These are phyloP conservation scores for Amiota communis DNA, from an alignment of 2,888 invertebrate genomes.

Conservation along the genomic window DNA sequence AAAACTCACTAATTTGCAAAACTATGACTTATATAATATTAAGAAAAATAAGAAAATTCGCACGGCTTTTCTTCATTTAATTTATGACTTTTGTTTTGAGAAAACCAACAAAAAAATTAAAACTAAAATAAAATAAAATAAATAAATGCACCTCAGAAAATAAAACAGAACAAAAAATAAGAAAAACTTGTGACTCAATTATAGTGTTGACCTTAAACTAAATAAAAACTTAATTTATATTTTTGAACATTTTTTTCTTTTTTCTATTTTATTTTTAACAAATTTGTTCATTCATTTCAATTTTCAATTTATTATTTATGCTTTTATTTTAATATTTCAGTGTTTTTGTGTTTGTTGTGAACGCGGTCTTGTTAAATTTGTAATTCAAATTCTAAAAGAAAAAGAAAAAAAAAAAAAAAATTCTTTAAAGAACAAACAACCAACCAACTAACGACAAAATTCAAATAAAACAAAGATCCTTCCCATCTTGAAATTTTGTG, in stretches of 20 bases:
- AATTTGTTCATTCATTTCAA: slow-evolving; percentile 2
- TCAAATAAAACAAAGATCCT: neutral
- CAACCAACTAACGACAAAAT: slow-evolving; percentile 16
- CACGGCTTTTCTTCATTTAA: no score
- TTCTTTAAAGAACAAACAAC: slow-evolving; percentile 35
- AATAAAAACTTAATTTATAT: neutral
- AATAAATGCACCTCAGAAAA: no score
- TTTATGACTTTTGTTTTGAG: no score
- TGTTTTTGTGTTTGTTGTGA: slow-evolving; percentile 55
- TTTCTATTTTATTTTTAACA: neutral
- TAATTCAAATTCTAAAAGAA: slow-evolving; percentile 44
- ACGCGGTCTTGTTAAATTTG: slow-evolving; percentile 4
- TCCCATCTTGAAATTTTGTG: neutral
- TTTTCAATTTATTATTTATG: slow-evolving; percentile 8
- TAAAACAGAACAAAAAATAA: slow-evolving; percentile 8
- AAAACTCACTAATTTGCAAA: neutral
- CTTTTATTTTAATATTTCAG: slow-evolving; percentile 53
- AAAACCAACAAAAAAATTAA: no score
- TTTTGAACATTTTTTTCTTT: neutral
- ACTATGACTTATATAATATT: neutral
- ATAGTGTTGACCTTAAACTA: slow-evolving; percentile 4
- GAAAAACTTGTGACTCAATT: neutral
- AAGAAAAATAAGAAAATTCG: neutral
- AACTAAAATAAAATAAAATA: no score
- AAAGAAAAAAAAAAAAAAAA: slow-evolving; percentile 29